Percentiles rank a stretch among this genome's conserved stretches.
phyloP scores from a whole-genome alignment of 2,888 invertebrate genomes.

The Bruchidius siliquastri region DNA sequence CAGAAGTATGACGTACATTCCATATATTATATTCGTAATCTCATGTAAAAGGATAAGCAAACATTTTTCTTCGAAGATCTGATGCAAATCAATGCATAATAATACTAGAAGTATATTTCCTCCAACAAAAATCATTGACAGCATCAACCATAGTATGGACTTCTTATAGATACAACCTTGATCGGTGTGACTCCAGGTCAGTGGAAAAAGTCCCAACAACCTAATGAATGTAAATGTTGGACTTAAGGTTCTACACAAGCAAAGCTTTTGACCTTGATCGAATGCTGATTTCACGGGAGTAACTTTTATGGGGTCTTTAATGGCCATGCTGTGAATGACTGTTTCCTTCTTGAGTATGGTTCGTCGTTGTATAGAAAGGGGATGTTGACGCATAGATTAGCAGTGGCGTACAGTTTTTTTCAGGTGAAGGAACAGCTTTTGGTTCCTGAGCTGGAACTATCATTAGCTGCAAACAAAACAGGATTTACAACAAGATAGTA shows the following conservation, averaged over 20 bases:
- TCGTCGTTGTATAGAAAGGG: not conserved
- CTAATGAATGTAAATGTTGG: conserved; percentile 29
- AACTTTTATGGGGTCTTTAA: not conserved
- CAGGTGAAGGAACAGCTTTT: no score
- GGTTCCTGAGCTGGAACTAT: no score
- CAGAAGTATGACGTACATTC: conserved; percentile 32
- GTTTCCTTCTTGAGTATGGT: not conserved
- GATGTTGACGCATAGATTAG: not conserved
- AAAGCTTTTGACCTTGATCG: conserved; percentile 10
- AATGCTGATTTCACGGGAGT: not conserved
- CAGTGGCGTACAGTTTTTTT: not conserved
- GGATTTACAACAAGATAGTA: no score
- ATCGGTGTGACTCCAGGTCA: conserved; percentile 32
- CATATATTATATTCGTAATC: conserved; percentile 37
- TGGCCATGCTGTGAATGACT: not conserved
- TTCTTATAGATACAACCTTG: conserved; percentile 35
- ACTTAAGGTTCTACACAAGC: conserved; percentile 36
- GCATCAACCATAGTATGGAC: conserved; percentile 35
- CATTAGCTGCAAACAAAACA: no score
- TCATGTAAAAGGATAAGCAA: conserved; percentile 35
- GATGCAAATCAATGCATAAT: conserved; percentile 29
- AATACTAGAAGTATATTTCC: conserved; percentile 27
- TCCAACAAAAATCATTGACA: conserved; percentile 27
- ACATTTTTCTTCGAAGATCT: conserved; percentile 27
- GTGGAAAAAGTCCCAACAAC: conserved; percentile 38